These are phyloP conservation scores for Monopterus albus DNA, from an alignment of 2,113 vertebrate species.

Conservation along the genomic window DNA sequence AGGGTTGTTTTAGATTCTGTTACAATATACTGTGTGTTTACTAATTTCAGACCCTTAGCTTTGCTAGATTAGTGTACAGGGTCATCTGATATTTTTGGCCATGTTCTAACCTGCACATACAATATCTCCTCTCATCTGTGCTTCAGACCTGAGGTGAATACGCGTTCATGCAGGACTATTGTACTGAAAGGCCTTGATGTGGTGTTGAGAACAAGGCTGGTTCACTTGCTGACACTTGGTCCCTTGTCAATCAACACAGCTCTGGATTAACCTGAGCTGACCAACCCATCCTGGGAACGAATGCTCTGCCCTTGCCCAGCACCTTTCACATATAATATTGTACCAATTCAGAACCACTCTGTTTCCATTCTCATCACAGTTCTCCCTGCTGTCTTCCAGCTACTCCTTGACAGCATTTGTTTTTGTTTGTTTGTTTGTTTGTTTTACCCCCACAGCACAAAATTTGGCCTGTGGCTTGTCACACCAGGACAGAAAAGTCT, in stretches of 20 bases:
- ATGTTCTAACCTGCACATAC: background rate
- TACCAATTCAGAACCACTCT: slow-evolving; percentile 43
- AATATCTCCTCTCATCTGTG: background rate
- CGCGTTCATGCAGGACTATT: background rate
- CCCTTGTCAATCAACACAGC: slow-evolving; percentile 62
- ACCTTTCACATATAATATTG: slow-evolving; percentile 68
- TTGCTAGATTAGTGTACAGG: background rate
- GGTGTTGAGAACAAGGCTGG: slow-evolving; percentile 42
- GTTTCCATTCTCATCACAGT: slow-evolving; percentile 51
- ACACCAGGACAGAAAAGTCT: slow-evolving; percentile 56
- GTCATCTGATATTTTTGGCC: background rate
- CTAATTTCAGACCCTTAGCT: too few relatives aligned
- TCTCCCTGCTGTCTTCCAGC: slow-evolving; percentile 41
- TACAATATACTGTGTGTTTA: too few relatives aligned
- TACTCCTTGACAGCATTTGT: slow-evolving; percentile 60
- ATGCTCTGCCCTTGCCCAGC: slow-evolving; percentile 64
- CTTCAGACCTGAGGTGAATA: background rate
- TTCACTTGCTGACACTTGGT: slow-evolving; percentile 56
- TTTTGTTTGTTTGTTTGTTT: slow-evolving; percentile 28
- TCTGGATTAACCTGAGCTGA: slow-evolving; percentile 50
- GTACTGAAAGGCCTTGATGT: slow-evolving; percentile 9
- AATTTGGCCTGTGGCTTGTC: slow-evolving; percentile 48
- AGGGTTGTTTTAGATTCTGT: too few relatives aligned
- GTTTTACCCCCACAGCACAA: slow-evolving; percentile 61
- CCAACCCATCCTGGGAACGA: slow-evolving; percentile 52